Evolutionary conservation across 92 coral and sea anemone species (phyloP), one percentile per base, ranked within the genome.

Genomic region (Epizoanthus scotinus): DNA sequence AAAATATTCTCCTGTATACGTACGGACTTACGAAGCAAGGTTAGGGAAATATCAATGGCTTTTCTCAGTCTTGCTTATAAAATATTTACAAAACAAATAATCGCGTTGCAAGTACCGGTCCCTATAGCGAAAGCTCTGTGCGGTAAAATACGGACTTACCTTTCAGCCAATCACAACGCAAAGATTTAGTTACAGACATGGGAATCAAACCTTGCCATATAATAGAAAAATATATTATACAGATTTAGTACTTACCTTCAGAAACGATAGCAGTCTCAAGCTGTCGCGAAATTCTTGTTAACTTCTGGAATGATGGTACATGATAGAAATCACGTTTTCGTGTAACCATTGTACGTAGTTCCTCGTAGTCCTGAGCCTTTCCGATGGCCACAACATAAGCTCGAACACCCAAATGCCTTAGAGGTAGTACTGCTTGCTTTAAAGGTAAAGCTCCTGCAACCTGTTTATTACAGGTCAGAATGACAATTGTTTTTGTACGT

Each of bases 381-480:
- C 80, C 84, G 40, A 81, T 80, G 6, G 69, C 85, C 26, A 86
- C 75, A 13, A 79, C 77, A 65, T 71, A 86, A 15, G 80, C 65
- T 49, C 63, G 63, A 60, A 86, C 69, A 25, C 73, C 85, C 57
- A 61, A 60, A 20, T 70, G 59, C 42, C 56, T 63, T 44, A 71
- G 79, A 29, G 89, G 80, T 7, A 78, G 78, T 55, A 86, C 77
- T 22, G 84, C 89, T 56, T 80, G 85, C 34, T 18, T 27, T 10
- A 86, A 3, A 19, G 89, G 89, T 56, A 79, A 83, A 17, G 85
- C 75, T 10, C 89, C 80, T 28, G 90, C 54, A 38, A 24, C 52
- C 65, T 73, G 79, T 68, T 67, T 50, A 64, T 83, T 28, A 70
- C 78, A 63, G 67, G 75, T 62, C 47, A 86, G 36, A 71, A 73